Evolutionary conservation across 2,797 vertebrate species (phyloP).

Genomic region (Adelosebastes latens): DNA sequence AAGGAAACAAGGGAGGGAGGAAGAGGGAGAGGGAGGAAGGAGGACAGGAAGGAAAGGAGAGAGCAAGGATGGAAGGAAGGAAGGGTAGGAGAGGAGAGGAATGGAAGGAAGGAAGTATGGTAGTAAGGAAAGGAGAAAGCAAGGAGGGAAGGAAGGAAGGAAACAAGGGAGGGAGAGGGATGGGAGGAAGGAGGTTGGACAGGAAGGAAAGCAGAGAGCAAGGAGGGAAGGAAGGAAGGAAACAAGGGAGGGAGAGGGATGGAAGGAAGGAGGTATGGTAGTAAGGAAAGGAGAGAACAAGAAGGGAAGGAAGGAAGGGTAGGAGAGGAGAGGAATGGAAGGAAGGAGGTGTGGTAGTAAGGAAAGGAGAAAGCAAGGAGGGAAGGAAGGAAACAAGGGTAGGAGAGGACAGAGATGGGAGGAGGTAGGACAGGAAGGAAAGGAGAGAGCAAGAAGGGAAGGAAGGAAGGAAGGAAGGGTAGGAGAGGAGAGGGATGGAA

Average conservation of each 20-base stretch:
- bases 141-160: neutral
- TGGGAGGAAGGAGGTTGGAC: neutral
- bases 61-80: neutral
- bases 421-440: neutral
- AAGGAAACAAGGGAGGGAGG: neutral
- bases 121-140: neutral
- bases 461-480: neutral
- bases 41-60: neutral
- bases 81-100: neutral
- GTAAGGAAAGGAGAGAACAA: neutral
- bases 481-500: neutral
- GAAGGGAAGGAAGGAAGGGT: neutral
- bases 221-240: neutral
- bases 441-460: neutral
- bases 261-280: constrained; percentile 42
- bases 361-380: neutral
- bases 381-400: no score
- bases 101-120: neutral
- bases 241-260: neutral
- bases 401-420: constrained; percentile 25
- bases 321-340: no score
- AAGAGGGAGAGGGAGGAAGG: neutral
- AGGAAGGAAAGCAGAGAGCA: no score
- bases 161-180: neutral
- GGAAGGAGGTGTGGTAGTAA: neutral